phyloP scores from a whole-genome alignment of 2,888 invertebrate genomes.

The Cantharis lateralis region DNA sequence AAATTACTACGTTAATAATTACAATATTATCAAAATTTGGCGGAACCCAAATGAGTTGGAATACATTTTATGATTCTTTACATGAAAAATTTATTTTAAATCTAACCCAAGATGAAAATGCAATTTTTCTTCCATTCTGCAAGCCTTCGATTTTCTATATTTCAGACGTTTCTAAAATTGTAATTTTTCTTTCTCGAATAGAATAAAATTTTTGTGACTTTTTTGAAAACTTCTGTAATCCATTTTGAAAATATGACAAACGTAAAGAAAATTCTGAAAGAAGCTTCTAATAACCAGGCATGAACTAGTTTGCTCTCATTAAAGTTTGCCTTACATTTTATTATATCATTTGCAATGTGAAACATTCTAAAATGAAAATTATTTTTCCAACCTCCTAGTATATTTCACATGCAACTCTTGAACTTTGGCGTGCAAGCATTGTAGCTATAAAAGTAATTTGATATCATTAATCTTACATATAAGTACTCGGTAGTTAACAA shows the following conservation, averaged over 20 bases:
- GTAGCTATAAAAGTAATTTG: constrained; percentile 18
- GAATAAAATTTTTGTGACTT: background rate
- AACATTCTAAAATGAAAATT: background rate
- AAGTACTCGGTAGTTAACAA: background rate
- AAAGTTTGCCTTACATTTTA: background rate
- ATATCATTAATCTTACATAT: constrained; percentile 11
- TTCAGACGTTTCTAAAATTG: background rate
- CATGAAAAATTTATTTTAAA: background rate
- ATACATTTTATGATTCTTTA: background rate
- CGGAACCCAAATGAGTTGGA: background rate
- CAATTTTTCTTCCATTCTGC: background rate
- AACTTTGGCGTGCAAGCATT: constrained; percentile 13
- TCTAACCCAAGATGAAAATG: background rate
- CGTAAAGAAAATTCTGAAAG: background rate
- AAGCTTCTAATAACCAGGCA: background rate
- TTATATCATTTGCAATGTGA: background rate
- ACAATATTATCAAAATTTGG: too few species aligned
- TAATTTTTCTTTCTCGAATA: background rate
- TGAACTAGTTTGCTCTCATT: background rate
- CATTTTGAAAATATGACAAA: background rate
- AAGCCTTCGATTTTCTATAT: background rate
- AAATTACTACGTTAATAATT: too few species aligned
- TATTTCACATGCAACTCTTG: constrained; percentile 3
- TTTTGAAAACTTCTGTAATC: background rate
- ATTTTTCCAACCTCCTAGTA: background rate